Evolutionary conservation across 2,797 vertebrate genomes (phyloP).

Genomic region (Oryzias dopingdopingensis): DNA sequence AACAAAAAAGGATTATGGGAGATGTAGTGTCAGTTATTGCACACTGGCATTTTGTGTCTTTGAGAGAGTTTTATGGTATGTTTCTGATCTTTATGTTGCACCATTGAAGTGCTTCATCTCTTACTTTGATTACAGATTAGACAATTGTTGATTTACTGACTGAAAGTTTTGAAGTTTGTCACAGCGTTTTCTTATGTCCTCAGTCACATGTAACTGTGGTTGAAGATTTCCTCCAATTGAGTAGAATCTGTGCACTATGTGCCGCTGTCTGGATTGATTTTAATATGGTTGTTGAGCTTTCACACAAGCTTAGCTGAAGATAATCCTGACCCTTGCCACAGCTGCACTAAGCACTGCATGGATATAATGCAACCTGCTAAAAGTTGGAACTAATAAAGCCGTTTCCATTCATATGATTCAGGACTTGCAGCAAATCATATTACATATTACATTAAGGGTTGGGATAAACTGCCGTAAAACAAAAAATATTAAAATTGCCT

Average conservation of each 20-base stretch:
- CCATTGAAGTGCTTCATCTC: no score
- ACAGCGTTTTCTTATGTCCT: no score
- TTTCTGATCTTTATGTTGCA: no score
- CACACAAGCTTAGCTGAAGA: constrained; percentile 15
- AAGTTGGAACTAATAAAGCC: neutral
- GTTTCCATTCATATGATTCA: constrained; percentile 8
- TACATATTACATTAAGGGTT: constrained; percentile 6
- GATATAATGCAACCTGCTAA: constrained; percentile 7
- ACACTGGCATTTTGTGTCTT: no score
- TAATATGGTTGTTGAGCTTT: constrained; percentile 21
- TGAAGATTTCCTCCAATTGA: neutral
- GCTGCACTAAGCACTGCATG: constrained; percentile 7
- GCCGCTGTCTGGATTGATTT: constrained; percentile 7
- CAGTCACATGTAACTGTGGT: neutral
- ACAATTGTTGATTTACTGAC: no score
- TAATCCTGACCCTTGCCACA: constrained; percentile 24
- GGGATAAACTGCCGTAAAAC: constrained; percentile 11
- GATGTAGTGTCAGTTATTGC: no score
- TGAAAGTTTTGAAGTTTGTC: no score
- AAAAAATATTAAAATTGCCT: constrained; percentile 37
- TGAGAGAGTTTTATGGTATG: no score
- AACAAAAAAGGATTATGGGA: no score
- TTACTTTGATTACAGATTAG: no score
- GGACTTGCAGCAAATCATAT: constrained; percentile 25
- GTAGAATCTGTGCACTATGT: constrained; percentile 5